Evolutionary conservation across 2,888 invertebrate genomes (phyloP), one percentile per base, ranked within the genome.

Genomic region (Eupeodes latifasciatus): DNA sequence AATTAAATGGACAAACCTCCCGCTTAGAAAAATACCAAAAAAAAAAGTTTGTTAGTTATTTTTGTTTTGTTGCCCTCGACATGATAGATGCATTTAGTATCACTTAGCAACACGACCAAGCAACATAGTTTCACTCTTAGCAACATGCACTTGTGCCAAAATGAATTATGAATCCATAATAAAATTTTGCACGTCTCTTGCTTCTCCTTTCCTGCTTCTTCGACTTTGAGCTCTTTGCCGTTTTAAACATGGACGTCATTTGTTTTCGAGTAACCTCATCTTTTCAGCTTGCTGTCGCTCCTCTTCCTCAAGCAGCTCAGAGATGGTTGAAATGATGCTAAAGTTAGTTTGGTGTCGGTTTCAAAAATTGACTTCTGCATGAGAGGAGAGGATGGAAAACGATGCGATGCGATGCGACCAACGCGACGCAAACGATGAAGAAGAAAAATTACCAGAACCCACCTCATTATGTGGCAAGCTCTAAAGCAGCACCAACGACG

Each of bases 391-490:
- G 47, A 49, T 10, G 19, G 0, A 19, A 19, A 59, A 59, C 59
- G 7, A 59, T 27, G 12, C 47, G 7, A 59, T 27, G 12, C 47
- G 47, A 47, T 12, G 64, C 16, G 12, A 57, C 40, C 59, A 9
- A 59, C 57, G 12, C 10, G 47, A 47, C 19, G 64, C 16, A 19
- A 57, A 74, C 27, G 72, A 79, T 47, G 44, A 72, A 34, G 49
- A 59, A 64, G 64, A 53, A 81, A 80, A 83, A 81, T 78, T 81
- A 75, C 61, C 85, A 85, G 88, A 85, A 88, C 84, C 88, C 85
- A 88, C 88, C 88, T 88, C 84, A 85, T 88, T 85, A 88, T 85
- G 88, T 85, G 88, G 85, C 78, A 85, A 88, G 84, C 69, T 40
- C 27, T 12, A 53, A 27, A 3, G 27, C 27, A 27, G 27, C 27